Conservation (phyloP, 2,888 invertebrate species). For the Archaeoteleia sp. region DNA sequence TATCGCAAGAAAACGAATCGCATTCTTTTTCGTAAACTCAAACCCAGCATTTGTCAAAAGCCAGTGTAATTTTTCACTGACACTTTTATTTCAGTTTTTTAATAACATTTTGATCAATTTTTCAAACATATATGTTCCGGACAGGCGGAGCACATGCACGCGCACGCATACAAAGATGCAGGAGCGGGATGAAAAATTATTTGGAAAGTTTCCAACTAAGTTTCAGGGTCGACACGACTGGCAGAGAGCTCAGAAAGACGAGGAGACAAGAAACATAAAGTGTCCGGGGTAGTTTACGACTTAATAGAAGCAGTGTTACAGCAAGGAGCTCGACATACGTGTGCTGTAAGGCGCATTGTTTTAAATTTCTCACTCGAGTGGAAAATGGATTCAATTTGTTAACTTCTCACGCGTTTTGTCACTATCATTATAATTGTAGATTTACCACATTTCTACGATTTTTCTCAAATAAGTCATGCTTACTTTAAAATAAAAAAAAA, state of each 20-base stretch:
- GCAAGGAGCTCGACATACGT: slow-evolving; percentile 42
- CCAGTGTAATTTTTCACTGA: too few relatives aligned
- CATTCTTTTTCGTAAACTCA: too few relatives aligned
- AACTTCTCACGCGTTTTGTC: too few relatives aligned
- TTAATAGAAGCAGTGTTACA: slow-evolving; percentile 42
- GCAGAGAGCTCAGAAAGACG: slow-evolving; percentile 11
- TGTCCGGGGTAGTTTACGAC: slow-evolving; percentile 47
- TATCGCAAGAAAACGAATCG: too few relatives aligned
- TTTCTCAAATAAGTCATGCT: too few relatives aligned
- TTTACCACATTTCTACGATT: too few relatives aligned
- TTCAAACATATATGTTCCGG: slow-evolving; percentile 5
- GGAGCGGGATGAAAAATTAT: slow-evolving; percentile 48
- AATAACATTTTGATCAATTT: too few relatives aligned
- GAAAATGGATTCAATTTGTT: slow-evolving; percentile 47
- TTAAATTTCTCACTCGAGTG: slow-evolving; percentile 42
- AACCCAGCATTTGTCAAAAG: too few relatives aligned
- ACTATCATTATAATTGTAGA: too few relatives aligned
- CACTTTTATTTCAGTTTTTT: too few relatives aligned
- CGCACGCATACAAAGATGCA: slow-evolving; percentile 18
- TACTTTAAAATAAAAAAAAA: too few relatives aligned
- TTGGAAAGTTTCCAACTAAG: slow-evolving; percentile 53
- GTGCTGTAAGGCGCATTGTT: slow-evolving; percentile 37
- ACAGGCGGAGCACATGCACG: slow-evolving; percentile 24
- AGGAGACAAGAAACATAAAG: slow-evolving; percentile 48
- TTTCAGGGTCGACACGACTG: slow-evolving; percentile 31